Base-by-base conservation (phyloP, 2,888 invertebrate species). In the Noctua fimbriata region DNA sequence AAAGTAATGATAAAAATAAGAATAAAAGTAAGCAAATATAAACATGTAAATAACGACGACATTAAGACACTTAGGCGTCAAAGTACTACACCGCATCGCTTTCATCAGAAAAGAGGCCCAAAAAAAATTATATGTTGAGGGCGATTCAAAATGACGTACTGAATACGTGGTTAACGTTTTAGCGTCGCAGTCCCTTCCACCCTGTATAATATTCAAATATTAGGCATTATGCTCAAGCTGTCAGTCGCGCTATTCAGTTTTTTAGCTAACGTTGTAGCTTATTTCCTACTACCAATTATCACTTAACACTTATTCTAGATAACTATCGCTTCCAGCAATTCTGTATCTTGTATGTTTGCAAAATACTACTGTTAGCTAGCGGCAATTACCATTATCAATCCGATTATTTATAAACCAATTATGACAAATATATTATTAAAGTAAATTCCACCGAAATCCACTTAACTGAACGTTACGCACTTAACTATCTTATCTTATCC, bases 381-480 rank as follows among this genome's bases (percentile, higher is more conserved):
- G 28, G 44, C 65, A 81, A 73, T 84, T 76, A 55, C 32, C 72
- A 49, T 69, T 79, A 87, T 83, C 83, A 63, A 58, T 74, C 47
- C 18, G 63, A 84, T 81, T 69, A 81, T 66, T 69, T 76, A 21
- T 63, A 28, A 75, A 71, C 63, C 69, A 82, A 82, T 73, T 47
- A 74, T 44, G 63, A 74, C 73, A 79, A 60, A 60, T 14, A 65
- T 18, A 73, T 75, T 24, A 71, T 73, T 69, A 49, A 74, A 78
- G 21, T 49, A 21, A 47, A 12, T 71, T 69, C 65, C 47, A 60
- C 71, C 47, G 67, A 79, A 86, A 73, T 60, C 21, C 66, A 52
- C 24, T 67, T 76, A 55, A 75, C 60, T 49, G 60, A 9, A 69
- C 32, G 4, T 78, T 69, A 36, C 28, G 1, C 69, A 65, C 24